Evolutionary conservation across 2,113 vertebrate genomes (phyloP).

Genomic region (Cyrtonyx montezumae): DNA sequence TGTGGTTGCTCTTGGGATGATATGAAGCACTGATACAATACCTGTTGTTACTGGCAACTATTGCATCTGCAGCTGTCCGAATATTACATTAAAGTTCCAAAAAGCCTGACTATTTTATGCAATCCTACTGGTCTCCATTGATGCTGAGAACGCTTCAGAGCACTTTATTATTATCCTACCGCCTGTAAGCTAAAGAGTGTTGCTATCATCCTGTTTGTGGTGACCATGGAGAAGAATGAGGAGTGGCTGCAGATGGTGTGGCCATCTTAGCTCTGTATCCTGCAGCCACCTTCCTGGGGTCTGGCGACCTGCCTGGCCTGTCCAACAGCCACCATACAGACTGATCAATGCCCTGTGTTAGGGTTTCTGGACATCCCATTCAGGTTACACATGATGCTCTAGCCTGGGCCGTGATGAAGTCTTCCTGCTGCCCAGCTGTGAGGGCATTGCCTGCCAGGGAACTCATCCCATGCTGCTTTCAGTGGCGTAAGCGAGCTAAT

Average conservation of each 20-base stretch:
- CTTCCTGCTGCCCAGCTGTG: not conserved
- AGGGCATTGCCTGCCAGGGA: not conserved
- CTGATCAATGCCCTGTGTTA: not conserved
- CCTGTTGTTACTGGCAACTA: not conserved
- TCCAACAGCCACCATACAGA: not conserved
- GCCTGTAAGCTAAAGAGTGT: not conserved
- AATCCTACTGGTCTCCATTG: not conserved
- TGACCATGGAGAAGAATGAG: not conserved
- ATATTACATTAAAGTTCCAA: not conserved
- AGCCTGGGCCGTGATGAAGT: fast-evolving
- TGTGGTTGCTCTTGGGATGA: fast-evolving
- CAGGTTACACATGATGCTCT: fast-evolving
- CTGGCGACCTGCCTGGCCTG: not conserved
- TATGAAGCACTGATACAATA: not conserved
- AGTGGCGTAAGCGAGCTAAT: not conserved
- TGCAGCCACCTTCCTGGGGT: not conserved
- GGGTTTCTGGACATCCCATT: not conserved
- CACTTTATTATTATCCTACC: not conserved
- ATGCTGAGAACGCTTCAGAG: not conserved
- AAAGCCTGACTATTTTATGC: not conserved
- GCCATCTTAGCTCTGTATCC: not conserved
- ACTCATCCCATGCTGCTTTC: not conserved
- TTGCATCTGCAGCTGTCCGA: not conserved
- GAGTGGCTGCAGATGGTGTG: not conserved
- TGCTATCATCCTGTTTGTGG: not conserved